These are phyloP conservation scores for Caenorhabditis sp. DNA, from an alignment of 2,888 invertebrate species.

Conservation along the genomic window DNA sequence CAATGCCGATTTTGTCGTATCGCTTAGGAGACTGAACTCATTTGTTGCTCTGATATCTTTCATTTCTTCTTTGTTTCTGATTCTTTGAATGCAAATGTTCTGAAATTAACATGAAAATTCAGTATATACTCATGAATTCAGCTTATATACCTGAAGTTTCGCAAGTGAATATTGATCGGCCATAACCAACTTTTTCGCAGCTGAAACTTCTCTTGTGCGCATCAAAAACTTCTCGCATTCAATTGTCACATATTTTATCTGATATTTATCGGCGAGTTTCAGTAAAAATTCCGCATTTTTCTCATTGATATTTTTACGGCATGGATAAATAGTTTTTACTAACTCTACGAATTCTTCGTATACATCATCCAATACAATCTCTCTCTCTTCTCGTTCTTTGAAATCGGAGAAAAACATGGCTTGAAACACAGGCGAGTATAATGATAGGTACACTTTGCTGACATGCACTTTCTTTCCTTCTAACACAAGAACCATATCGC, in stretches of 20 bases:
- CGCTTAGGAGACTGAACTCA: no score
- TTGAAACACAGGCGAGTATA: neutral
- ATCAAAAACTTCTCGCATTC: neutral
- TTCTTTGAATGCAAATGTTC: no score
- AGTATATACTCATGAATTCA: no score
- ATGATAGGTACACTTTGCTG: neutral
- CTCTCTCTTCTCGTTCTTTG: neutral
- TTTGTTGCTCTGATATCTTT: no score
- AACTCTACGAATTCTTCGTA: neutral
- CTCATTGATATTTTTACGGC: neutral
- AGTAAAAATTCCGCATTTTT: neutral
- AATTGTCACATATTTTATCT: neutral
- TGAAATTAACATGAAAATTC: no score
- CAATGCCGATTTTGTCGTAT: no score
- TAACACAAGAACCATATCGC: no score
- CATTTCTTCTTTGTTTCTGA: no score
- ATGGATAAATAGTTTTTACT: neutral
- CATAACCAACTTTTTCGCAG: neutral
- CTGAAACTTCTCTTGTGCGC: neutral
- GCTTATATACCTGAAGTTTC: no score
- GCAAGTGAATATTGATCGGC: neutral
- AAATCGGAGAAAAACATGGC: neutral
- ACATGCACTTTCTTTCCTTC: neutral
- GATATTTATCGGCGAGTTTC: neutral
- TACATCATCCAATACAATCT: neutral